Base-by-base conservation (phyloP, 2,113 vertebrate genomes). In the Lethenteron reissneri region DNA sequence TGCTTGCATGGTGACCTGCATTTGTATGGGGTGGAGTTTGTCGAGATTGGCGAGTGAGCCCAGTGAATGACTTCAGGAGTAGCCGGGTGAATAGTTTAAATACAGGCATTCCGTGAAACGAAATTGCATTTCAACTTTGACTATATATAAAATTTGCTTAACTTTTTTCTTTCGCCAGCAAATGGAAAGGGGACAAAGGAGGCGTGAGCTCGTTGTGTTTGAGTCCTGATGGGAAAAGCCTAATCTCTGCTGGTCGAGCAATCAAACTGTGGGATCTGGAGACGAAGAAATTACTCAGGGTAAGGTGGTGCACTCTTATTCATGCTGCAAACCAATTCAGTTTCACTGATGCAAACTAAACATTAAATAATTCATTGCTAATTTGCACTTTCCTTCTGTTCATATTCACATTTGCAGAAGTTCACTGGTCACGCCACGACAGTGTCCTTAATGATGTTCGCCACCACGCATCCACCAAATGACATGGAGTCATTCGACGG, bases 211-310 rank as follows among this genome's bases (percentile, higher is more conserved):
- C 85, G 76, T 72, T 99, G 72, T 94, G 88, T 78, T 82, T 97
- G 79, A 92, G 89, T 78, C 90, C 90, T 58, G 88, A 96, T 76
- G 94, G 94, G 56, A 92, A 88, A 76, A 86, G 92, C 79, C 81
- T 99, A 76, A 85, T 99, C 58, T 96, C 94, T 73, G 94, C 91
- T 0, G 91, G 90, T 74, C 86, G 86, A 79, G 82, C 82, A 71
- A 99, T 99, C 83, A 99, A 96, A 80, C 85, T 99, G 80, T 99
- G 94, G 92, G 83, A 92, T 83, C 82, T 99, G 83, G 89, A 92
- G 80, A 95, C 90, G 81, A 99, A 95, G 83, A 88, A 91, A 83
- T 79, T 97, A 80, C 94, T 87, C 81, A 88, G 88, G 84, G 94
- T 99, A 79, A 84, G 88, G 73, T 14, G 3, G 74, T 62, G 70